Evolutionary conservation across 2,797 vertebrate genomes (phyloP).

Genomic region (Mustela erminea): DNA sequence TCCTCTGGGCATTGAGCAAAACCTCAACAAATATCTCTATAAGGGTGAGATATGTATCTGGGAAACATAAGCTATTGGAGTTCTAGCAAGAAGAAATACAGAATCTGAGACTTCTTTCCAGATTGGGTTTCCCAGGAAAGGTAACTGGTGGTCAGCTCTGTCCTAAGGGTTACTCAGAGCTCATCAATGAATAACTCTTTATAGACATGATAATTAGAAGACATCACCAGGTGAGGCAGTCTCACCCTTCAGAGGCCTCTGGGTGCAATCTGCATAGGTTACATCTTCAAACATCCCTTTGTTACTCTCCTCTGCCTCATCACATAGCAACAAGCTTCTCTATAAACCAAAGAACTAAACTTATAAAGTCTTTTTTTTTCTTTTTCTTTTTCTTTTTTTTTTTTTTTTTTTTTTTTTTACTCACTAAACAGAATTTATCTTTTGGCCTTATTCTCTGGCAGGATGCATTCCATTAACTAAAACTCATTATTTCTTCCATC

Average conservation of each 20-base stretch:
- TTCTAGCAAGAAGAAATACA: not conserved
- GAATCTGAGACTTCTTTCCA: not conserved
- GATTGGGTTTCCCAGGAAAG: not conserved
- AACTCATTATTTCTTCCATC: not conserved
- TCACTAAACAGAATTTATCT: not conserved
- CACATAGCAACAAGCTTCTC: not conserved
- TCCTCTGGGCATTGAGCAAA: not conserved
- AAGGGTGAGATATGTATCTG: not conserved
- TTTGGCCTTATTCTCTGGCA: not conserved
- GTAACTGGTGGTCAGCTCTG: not conserved
- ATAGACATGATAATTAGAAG: not conserved
- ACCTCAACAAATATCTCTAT: not conserved
- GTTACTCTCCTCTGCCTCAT: not conserved
- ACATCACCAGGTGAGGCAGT: not conserved
- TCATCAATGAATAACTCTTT: conserved; percentile 17
- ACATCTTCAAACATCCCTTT: conserved; percentile 65
- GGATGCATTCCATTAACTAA: not conserved
- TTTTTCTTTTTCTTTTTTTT: not conserved
- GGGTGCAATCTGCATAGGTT: conserved; percentile 41
- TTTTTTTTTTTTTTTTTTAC: conserved; percentile 45
- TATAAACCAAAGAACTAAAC: conserved; percentile 43
- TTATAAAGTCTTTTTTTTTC: conserved; percentile 9
- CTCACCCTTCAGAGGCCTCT: not conserved
- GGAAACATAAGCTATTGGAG: not conserved
- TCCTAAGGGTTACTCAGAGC: not conserved